Conservation (phyloP, 2,797 vertebrate genomes). For the Sandelia bainsii region DNA sequence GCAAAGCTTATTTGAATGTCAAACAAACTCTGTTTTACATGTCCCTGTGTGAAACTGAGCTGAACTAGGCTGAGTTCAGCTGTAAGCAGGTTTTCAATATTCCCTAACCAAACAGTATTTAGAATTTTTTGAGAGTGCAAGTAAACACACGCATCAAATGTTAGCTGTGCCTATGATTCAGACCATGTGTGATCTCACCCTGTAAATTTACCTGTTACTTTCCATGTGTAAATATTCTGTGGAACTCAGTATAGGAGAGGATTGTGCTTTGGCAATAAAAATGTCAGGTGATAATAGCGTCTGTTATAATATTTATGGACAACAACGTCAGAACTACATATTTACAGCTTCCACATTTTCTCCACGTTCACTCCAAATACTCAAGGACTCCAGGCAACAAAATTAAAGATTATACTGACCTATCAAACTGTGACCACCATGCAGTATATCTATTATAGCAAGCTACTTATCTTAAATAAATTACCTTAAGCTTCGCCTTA, state of each 20-base stretch:
- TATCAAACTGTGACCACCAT: constrained; percentile 5
- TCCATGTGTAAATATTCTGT: constrained; percentile 23
- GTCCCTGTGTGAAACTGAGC: constrained; percentile 14
- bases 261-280: constrained; percentile 1
- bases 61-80: constrained; percentile 18
- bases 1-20: constrained; percentile 19
- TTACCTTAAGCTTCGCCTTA: constrained; percentile 91
- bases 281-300: constrained; percentile 12
- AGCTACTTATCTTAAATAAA: constrained; percentile 19
- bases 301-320: constrained; percentile 24
- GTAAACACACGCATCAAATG: constrained; percentile 18
- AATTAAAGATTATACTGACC: constrained; percentile 29
- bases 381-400: constrained; percentile 3
- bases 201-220: not conserved
- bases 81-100: not conserved
- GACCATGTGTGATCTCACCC: not conserved
- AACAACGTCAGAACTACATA: constrained; percentile 3
- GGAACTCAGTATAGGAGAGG: constrained; percentile 1
- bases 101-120: constrained; percentile 4
- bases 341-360: constrained; percentile 34
- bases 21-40: constrained; percentile 22
- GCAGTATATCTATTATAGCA: constrained; percentile 26
- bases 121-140: not conserved
- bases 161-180: not conserved
- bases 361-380: constrained; percentile 19